phyloP scores from a whole-genome alignment of 30 jellyfish, hydroid and myxozoan species.

The Turritopsis rubra region DNA sequence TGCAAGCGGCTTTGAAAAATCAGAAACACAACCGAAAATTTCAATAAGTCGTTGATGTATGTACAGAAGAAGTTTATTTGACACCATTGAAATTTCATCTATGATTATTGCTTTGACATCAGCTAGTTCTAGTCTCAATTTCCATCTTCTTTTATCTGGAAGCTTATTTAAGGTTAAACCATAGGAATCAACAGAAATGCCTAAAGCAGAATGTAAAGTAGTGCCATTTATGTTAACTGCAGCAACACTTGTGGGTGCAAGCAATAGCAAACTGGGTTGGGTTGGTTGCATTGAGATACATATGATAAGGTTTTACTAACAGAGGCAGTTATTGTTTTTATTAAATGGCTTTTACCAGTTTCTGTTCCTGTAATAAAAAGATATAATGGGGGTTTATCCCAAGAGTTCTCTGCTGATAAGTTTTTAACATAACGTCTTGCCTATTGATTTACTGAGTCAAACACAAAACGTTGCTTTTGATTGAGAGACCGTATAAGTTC shows the following conservation, averaged over 20 bases:
- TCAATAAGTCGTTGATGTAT: slow-evolving; percentile 1
- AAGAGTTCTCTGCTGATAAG: neutral
- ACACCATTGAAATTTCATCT: slow-evolving; percentile 1
- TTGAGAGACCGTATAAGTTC: neutral
- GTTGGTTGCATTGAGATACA: too few species aligned
- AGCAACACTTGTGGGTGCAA: slow-evolving; percentile 10
- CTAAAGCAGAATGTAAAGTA: neutral
- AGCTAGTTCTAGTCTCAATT: neutral
- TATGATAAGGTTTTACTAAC: neutral
- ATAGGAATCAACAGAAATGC: slow-evolving; percentile 1
- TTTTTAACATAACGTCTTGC: neutral
- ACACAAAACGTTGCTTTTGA: neutral
- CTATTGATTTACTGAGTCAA: neutral
- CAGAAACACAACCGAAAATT: slow-evolving; percentile 6
- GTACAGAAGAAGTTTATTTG: too few species aligned
- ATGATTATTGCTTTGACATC: slow-evolving; percentile 1
- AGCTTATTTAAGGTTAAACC: slow-evolving; percentile 4
- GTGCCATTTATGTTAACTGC: slow-evolving; percentile 3
- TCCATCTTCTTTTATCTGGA: slow-evolving; percentile 1
- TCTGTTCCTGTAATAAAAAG: neutral
- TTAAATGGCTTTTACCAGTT: neutral
- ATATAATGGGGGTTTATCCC: neutral
- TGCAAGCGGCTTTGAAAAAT: too few species aligned
- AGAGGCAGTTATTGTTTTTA: slow-evolving; percentile 1
- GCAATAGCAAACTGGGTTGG: neutral